These are phyloP conservation scores for Pectinophora gossypiella DNA, from an alignment of 1,140 invertebrate species.

Conservation along the genomic window DNA sequence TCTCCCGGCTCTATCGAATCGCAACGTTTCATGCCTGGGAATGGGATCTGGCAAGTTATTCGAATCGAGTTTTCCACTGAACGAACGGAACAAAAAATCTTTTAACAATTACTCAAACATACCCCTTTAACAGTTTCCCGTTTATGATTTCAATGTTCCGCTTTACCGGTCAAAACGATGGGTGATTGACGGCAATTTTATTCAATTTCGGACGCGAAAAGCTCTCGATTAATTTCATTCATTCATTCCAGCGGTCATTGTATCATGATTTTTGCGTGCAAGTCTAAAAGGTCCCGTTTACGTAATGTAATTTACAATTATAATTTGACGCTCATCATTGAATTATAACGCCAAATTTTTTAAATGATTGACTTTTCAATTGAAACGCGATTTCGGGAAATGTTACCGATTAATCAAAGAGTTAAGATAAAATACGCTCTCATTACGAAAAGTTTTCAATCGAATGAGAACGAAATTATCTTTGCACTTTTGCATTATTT, in stretches of 20 bases:
- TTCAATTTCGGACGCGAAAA: not conserved
- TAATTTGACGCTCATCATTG: too few relatives aligned
- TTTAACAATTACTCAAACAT: too few relatives aligned
- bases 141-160: not conserved
- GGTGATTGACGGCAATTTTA: not conserved
- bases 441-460: too few relatives aligned
- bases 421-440: too few relatives aligned
- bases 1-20: conserved; percentile 9
- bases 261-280: not conserved
- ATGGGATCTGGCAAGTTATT: not conserved
- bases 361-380: too few relatives aligned
- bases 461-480: too few relatives aligned
- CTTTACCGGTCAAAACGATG: not conserved
- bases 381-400: too few relatives aligned
- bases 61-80: too few relatives aligned
- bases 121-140: not conserved
- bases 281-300: not conserved
- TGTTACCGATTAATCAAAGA: too few relatives aligned
- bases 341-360: too few relatives aligned
- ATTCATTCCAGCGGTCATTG: not conserved
- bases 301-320: not conserved
- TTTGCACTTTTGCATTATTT: too few relatives aligned
- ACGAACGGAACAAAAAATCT: too few relatives aligned
- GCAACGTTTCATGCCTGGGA: not conserved
- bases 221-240: not conserved